Evolutionary conservation across 2,888 invertebrate genomes (phyloP), one percentile per base, ranked within the genome.

Genomic region (Cephus pulcher): DNA sequence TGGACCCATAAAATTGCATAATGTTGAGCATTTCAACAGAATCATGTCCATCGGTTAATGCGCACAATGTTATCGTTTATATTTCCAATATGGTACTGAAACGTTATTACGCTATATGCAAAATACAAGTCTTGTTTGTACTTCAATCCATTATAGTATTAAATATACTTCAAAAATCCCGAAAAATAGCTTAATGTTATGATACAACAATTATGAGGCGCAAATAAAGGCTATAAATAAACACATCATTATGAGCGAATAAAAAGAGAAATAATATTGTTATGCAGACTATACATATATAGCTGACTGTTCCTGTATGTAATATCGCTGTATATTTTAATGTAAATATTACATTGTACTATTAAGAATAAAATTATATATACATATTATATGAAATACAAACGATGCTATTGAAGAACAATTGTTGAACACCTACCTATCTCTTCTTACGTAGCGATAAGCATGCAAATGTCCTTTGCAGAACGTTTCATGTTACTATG

Each of bases 281-380:
- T 79, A 81, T 82, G 79, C 80, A 80, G 81, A 82, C 82, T 81
- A 83, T 86, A 4, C 80, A 82, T 88, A 23, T 80, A 82, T 89
- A 89, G 88, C 85, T 89, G 84, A 89, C 85, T 87, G 90, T 90
- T 90, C 88, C 89, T 91, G 87, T 85, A 83, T 88, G 84, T 86
- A 83, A 85, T 84, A 83, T 82, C 79, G 78, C 77, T 90, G 90
- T 91, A 90, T 87, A 90, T 90, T 89, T 87, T 86, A 81, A 84
- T 91, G 91, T 91, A 91, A 88, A 90, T 91, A 91, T 81, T 80
- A 82, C 87, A 85, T 82, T 82, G 83, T 86, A 88, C 84, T 81
- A 82, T 86, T 87, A 84, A 84, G 80, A 81, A 82, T 86, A 88
- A 82, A 87, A 82, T 86, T 89, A 85, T 90, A 90, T 84, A 88